phyloP scores from a whole-genome alignment of 2,113 vertebrate genomes.

The Petaurus breviceps region DNA sequence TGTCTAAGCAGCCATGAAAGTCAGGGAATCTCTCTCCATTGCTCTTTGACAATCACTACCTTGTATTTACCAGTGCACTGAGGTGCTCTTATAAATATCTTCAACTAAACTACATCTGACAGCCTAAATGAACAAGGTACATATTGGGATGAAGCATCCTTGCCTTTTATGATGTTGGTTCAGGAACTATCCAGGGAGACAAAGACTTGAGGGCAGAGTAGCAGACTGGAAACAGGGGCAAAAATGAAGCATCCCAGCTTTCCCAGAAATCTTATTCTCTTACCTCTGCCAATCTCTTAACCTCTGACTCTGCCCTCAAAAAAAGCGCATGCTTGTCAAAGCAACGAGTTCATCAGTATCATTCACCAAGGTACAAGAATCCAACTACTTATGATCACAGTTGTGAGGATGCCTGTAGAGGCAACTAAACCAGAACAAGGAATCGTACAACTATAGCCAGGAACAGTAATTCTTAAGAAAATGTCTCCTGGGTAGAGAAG shows the following conservation, averaged over 20 bases:
- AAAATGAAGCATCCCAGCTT: neutral
- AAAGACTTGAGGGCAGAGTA: slow-evolving; percentile 12
- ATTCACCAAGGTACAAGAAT: neutral
- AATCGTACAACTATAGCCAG: neutral
- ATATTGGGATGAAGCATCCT: slow-evolving; percentile 27
- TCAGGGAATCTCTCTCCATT: neutral
- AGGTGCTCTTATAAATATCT: slow-evolving; percentile 34
- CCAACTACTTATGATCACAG: neutral
- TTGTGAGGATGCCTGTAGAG: neutral
- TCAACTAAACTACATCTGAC: slow-evolving; percentile 49
- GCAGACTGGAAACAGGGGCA: neutral
- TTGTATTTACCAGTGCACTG: slow-evolving; percentile 35
- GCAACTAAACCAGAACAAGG: neutral
- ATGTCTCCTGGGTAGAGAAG: neutral
- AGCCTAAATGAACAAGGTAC: slow-evolving; percentile 62
- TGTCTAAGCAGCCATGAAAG: neutral
- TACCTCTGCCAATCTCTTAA: neutral
- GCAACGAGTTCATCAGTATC: neutral
- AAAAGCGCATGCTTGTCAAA: neutral
- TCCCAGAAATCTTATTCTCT: neutral
- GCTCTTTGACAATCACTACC: slow-evolving; percentile 5
- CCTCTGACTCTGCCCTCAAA: neutral
- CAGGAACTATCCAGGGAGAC: slow-evolving; percentile 13
- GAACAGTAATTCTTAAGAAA: neutral
- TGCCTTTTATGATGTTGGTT: slow-evolving; percentile 39